Evolutionary conservation across 2,888 invertebrate species (phyloP).

Genomic region (Trachelus stipa): DNA sequence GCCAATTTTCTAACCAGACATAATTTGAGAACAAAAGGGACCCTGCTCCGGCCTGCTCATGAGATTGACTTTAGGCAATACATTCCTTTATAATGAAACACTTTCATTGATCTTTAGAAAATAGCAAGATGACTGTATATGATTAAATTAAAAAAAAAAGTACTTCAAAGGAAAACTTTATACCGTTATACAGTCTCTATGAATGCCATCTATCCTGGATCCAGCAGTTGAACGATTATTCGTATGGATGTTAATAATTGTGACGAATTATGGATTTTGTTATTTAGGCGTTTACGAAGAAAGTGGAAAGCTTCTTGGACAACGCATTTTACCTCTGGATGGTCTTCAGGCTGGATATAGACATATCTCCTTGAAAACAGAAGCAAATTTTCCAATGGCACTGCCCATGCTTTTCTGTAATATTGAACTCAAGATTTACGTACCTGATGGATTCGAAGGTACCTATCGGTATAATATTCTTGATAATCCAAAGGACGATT

Average conservation of each 20-base stretch:
- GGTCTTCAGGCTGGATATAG: conserved; percentile 78
- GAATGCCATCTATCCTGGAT: background rate
- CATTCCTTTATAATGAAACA: background rate
- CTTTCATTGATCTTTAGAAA: background rate
- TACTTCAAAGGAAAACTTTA: no score
- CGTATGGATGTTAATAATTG: background rate
- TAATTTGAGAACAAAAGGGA: background rate
- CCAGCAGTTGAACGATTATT: background rate
- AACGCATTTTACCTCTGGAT: conserved; percentile 77
- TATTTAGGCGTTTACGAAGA: conserved; percentile 74
- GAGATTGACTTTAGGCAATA: background rate
- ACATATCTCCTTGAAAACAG: conserved; percentile 77
- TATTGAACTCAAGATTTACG: conserved; percentile 78
- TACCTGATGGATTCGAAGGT: conserved; percentile 79
- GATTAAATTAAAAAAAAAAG: background rate
- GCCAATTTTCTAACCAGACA: background rate
- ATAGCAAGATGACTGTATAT: background rate
- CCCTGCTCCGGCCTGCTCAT: background rate
- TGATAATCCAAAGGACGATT: background rate
- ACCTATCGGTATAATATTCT: conserved; percentile 13
- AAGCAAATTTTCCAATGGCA: conserved; percentile 78
- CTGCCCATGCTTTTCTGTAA: conserved; percentile 78
- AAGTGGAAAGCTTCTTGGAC: conserved; percentile 77
- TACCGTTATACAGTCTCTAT: no score
- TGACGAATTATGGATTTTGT: background rate